Percentiles rank a stretch among this genome's conserved stretches.
phyloP scores from a whole-genome alignment of 2,113 vertebrate species.

The Sinocyclocheilus anophthalmus region DNA sequence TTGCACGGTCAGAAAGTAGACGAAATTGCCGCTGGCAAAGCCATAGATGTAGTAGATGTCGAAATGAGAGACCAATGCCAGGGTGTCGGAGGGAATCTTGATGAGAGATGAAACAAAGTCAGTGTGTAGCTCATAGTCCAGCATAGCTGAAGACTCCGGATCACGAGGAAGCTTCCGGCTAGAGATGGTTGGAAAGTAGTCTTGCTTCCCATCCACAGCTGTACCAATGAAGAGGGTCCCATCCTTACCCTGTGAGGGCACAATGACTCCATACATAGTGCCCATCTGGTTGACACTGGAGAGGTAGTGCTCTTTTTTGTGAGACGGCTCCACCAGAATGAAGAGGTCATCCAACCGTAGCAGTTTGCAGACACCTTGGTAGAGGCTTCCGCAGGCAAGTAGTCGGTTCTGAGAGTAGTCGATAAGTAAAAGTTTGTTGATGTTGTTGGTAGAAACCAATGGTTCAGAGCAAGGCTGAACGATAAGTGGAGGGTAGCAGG shows the following conservation, averaged over 20 bases:
- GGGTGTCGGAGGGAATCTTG: constrained; percentile 96
- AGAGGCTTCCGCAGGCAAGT: constrained; percentile 95
- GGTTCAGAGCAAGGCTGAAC: constrained; percentile 94
- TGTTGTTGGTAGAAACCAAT: constrained; percentile 92
- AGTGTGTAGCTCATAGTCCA: constrained; percentile 95
- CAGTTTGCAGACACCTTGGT: constrained; percentile 96
- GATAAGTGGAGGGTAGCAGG: constrained; percentile 95
- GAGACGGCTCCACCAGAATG: constrained; percentile 93
- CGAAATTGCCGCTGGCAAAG: constrained; percentile 91
- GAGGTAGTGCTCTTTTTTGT: constrained; percentile 98
- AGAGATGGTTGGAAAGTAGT: constrained; percentile 97
- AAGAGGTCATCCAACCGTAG: constrained; percentile 95
- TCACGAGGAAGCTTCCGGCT: constrained; percentile 94
- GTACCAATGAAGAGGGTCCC: constrained; percentile 98
- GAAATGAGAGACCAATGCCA: constrained; percentile 93
- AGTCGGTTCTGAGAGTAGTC: constrained; percentile 95
- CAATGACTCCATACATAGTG: constrained; percentile 97
- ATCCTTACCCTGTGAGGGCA: constrained; percentile 88
- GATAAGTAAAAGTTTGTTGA: constrained; percentile 96
- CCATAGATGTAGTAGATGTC: constrained; percentile 98
- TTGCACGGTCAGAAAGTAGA: constrained; percentile 96
- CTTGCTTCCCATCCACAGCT: constrained; percentile 94
- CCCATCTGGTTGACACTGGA: constrained; percentile 96
- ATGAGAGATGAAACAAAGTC: constrained; percentile 98
- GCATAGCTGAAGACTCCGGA: constrained; percentile 92